A percentile compares a stretch with the other conserved stretches of the same genome.
Conservation (phyloP, 2,113 vertebrate species). For the Phocoena sinus region DNA sequence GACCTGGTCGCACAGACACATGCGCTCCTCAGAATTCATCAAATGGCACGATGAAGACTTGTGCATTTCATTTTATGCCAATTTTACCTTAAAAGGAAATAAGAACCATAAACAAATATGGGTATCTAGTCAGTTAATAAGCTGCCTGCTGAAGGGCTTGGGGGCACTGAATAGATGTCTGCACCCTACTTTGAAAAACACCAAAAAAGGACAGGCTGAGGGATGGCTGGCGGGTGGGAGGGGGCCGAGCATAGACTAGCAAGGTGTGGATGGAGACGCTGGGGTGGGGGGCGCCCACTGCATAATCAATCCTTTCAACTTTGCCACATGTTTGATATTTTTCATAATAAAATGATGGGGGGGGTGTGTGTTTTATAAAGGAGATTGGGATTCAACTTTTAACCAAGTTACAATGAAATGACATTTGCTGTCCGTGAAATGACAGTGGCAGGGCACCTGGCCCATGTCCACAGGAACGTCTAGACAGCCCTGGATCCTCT, state of each 20-base stretch:
- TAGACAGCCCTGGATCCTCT: neutral
- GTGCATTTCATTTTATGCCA: neutral
- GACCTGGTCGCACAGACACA: neutral
- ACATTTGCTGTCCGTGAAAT: neutral
- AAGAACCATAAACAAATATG: neutral
- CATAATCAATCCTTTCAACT: neutral
- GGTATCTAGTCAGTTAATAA: accelerated
- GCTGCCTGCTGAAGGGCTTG: neutral
- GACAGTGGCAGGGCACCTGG: too few species aligned
- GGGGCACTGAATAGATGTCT: too few species aligned
- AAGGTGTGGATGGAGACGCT: accelerated
- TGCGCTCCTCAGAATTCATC: neutral
- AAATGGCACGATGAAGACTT: accelerated
- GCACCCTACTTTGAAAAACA: neutral
- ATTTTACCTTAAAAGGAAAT: neutral
- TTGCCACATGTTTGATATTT: neutral
- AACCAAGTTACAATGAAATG: neutral
- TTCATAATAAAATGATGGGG: neutral
- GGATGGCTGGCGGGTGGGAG: accelerated
- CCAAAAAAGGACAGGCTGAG: neutral
- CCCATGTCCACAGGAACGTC: neutral
- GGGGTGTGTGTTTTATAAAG: neutral
- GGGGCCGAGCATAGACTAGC: neutral
- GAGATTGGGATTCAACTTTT: neutral
- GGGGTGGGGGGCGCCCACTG: too few species aligned